These are phyloP conservation scores for Calephelis nemesis DNA, from an alignment of 1,140 invertebrate genomes.

Conservation along the genomic window DNA sequence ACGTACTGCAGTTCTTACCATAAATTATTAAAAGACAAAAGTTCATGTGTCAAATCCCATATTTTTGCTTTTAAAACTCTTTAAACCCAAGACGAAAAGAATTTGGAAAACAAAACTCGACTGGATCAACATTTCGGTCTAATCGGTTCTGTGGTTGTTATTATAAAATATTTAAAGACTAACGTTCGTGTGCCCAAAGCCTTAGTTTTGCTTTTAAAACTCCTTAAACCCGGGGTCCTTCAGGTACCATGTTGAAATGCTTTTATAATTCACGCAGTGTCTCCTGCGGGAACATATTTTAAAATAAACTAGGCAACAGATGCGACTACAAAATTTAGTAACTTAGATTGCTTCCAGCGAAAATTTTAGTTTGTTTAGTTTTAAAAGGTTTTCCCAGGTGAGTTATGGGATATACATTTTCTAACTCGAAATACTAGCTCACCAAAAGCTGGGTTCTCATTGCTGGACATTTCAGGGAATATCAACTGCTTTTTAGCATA, in stretches of 20 bases:
- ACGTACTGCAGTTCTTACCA: too few species aligned
- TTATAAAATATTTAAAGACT: too few species aligned
- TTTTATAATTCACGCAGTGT: slow-evolving; percentile 5
- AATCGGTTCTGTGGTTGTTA: too few species aligned
- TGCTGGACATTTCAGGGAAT: too few species aligned
- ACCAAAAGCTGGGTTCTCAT: too few species aligned
- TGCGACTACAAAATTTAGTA: slow-evolving; percentile 17
- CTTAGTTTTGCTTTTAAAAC: not conserved
- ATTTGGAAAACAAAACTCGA: not conserved
- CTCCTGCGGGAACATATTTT: slow-evolving; percentile 11
- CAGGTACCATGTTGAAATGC: slow-evolving; percentile 1
- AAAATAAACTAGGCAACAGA: slow-evolving; percentile 10
- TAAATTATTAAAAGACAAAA: too few species aligned
- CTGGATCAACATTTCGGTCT: too few species aligned
- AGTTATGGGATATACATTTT: not conserved
- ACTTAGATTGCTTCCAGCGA: slow-evolving; percentile 15
- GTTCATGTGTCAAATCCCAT: too few species aligned
- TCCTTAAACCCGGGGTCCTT: not conserved
- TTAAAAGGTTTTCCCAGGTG: slow-evolving; percentile 8
- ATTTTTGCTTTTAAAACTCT: too few species aligned
- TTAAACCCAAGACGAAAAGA: too few species aligned
- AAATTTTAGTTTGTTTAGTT: slow-evolving; percentile 13
- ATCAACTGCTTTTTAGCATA: too few species aligned
- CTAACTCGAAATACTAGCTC: not conserved
- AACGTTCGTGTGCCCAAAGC: too few species aligned